Evolutionary conservation across 2,888 invertebrate genomes (phyloP), one percentile per base, ranked within the genome.

Genomic region (Clivina fossor): DNA sequence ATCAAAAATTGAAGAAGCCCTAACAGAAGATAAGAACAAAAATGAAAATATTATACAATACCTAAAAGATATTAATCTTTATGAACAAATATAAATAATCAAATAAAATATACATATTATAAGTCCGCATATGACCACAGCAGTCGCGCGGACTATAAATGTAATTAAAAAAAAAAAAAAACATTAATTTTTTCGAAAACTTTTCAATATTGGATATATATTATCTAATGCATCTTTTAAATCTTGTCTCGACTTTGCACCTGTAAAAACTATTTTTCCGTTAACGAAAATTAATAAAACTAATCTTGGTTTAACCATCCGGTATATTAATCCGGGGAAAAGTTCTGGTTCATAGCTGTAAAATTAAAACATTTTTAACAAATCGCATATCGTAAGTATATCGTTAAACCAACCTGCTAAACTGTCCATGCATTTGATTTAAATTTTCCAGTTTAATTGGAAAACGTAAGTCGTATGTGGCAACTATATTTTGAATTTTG

Each of bases 221-320:
- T 92, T 92, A 64, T 92, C 91, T 64, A 98, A 80, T 11, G 97
- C 93, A 70, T 96, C 95, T 71, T 89, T 87, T 35, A 98, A 90
- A 69, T 97, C 95, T 68, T 84, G 82, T 62, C 95, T 81, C 41
- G 88, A 86, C 77, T 97, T 98, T 22, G 93, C 97, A 62, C 97
- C 96, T 68, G 98, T 99, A 60, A 99, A 86, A 1, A 99, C 98
- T 62, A 99, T 86, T 82, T 99, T 99, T 51, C 99, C 99, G 73
- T 97, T 98, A 1, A 99, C 98, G 78, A 99, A 99, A 72, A 99
- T 97, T 8, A 99, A 78, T 60, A 99, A 76, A 3, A 98, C 98
- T 62, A 99, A 87, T 63, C 94, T 84, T 0, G 98, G 98, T 67
- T 93, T 89, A 32, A 98, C 91, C 93, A 99, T 93, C 66, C 98